These are phyloP conservation scores for Psophia crepitans DNA, from an alignment of 2,113 vertebrate species.

Conservation along the genomic window DNA sequence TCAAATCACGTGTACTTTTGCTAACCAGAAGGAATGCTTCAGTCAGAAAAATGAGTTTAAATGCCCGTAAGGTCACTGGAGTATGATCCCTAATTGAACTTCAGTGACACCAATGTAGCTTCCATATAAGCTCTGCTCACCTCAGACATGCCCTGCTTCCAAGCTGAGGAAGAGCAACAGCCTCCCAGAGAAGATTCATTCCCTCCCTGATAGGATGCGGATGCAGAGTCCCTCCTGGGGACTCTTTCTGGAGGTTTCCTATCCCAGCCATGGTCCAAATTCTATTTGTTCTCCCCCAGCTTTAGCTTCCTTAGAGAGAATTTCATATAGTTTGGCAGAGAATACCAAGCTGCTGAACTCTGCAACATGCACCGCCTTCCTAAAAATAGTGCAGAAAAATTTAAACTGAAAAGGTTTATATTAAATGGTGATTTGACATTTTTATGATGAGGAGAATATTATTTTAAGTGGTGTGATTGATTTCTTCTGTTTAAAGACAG, in stretches of 20 bases:
- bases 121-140: not conserved
- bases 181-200: not conserved
- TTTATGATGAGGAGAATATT: not conserved
- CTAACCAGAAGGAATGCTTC: not conserved
- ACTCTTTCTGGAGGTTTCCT: not conserved
- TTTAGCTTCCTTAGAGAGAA: not conserved
- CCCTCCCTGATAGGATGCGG: not conserved
- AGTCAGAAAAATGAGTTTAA: not conserved
- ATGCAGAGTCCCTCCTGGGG: no score
- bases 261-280: not conserved
- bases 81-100: not conserved
- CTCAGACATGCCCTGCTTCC: not conserved
- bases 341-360: not conserved
- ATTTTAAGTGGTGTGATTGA: slow-evolving; percentile 9
- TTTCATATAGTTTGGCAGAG: not conserved
- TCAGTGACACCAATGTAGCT: not conserved
- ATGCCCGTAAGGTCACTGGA: not conserved
- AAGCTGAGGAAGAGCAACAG: not conserved
- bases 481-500: not conserved
- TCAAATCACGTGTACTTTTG: not conserved
- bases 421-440: not conserved
- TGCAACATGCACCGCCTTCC: not conserved
- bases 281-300: not conserved
- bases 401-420: slow-evolving; percentile 2
- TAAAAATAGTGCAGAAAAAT: not conserved